These are phyloP conservation scores for Melangyna quadrimaculata DNA, from an alignment of 2,888 invertebrate genomes.

Conservation along the genomic window DNA sequence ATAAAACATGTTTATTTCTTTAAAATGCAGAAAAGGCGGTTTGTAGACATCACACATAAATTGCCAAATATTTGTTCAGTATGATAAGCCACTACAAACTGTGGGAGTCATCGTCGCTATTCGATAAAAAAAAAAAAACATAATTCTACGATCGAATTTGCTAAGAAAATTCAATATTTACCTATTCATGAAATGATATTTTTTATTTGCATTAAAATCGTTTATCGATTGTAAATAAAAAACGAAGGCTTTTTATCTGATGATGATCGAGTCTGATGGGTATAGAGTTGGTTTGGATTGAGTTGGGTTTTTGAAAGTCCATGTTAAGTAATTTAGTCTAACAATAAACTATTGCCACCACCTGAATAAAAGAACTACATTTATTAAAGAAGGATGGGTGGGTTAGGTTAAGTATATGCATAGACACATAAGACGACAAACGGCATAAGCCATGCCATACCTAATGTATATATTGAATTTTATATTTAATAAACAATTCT, in stretches of 20 bases:
- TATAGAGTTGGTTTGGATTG: not conserved
- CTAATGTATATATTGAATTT: too few relatives aligned
- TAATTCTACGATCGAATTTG: not conserved
- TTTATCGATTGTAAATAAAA: constrained; percentile 17
- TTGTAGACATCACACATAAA: not conserved
- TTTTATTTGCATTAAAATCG: constrained; percentile 18
- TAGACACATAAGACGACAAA: too few relatives aligned
- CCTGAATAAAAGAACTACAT: not conserved
- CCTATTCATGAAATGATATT: not conserved
- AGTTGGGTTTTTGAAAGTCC: not conserved
- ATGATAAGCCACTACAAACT: constrained; percentile 7
- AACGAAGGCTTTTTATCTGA: not conserved
- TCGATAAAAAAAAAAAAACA: not conserved
- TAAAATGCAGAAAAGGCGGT: not conserved
- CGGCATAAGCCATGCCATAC: too few relatives aligned
- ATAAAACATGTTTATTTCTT: not conserved
- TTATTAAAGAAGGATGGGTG: too few relatives aligned
- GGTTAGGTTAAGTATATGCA: too few relatives aligned
- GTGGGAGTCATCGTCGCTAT: not conserved
- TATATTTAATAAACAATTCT: too few relatives aligned
- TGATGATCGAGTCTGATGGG: not conserved
- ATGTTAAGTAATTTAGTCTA: not conserved
- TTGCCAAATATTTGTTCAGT: constrained; percentile 14
- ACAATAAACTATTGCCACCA: not conserved
- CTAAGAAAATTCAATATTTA: constrained; percentile 16